phyloP scores from a whole-genome alignment of 2,113 vertebrate genomes.

The Dolichotis patagonum region DNA sequence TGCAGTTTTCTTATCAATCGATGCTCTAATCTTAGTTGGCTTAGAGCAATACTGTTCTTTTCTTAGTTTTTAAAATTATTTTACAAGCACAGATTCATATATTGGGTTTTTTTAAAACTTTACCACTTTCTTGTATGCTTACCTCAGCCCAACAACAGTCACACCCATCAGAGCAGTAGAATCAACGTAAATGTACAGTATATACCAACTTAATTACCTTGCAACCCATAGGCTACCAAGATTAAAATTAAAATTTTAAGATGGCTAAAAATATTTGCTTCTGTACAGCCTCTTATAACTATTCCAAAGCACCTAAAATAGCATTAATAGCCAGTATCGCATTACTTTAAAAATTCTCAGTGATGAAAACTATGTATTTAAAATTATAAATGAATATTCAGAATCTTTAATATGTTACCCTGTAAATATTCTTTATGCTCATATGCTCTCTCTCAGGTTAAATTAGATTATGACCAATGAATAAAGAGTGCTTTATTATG shows the following conservation, averaged over 20 bases:
- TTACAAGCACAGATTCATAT: neutral
- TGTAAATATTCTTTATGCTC: neutral
- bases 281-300: neutral
- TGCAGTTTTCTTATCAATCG: neutral
- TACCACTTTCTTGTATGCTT: neutral
- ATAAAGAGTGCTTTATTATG: neutral
- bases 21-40: neutral
- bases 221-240: neutral
- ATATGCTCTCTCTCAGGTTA: neutral
- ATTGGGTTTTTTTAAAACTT: neutral
- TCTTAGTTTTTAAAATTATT: neutral
- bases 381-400: slow-evolving; percentile 23
- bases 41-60: neutral
- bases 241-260: slow-evolving; percentile 6
- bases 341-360: neutral
- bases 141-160: neutral
- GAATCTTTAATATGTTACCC: neutral
- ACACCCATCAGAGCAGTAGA: neutral
- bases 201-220: neutral
- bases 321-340: neutral
- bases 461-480: neutral
- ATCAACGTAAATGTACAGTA: neutral
- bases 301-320: neutral
- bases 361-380: neutral
- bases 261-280: neutral